Evolutionary conservation across 2,888 invertebrate species (phyloP).

Genomic region (Thecocarcelia acutangulata): DNA sequence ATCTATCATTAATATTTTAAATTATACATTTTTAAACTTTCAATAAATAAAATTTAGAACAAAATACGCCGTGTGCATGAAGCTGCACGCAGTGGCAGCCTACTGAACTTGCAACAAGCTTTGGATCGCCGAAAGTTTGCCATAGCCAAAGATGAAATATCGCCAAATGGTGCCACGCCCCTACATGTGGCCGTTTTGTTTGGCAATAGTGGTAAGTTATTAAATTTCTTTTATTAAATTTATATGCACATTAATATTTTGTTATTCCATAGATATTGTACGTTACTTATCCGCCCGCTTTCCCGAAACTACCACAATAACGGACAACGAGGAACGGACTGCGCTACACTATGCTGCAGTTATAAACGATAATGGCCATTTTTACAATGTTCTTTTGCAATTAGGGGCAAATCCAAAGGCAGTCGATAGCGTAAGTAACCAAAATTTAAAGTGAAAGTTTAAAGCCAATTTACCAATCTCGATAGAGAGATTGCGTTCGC

Average conservation of each 20-base stretch:
- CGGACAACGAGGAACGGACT: slow-evolving; percentile 91
- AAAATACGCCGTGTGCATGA: slow-evolving; percentile 95
- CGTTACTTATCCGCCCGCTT: slow-evolving; percentile 89
- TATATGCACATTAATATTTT: no score
- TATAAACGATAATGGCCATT: slow-evolving; percentile 92
- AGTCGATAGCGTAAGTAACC: slow-evolving; percentile 88
- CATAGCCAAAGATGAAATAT: slow-evolving; percentile 91
- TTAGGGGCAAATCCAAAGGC: slow-evolving; percentile 92
- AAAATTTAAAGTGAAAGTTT: no score
- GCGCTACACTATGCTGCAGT: slow-evolving; percentile 94
- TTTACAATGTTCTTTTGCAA: slow-evolving; percentile 91
- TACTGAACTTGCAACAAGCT: slow-evolving; percentile 91
- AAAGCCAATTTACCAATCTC: no score
- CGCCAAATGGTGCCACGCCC: slow-evolving; percentile 92
- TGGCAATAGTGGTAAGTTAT: slow-evolving; percentile 87
- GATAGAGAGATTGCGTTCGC: no score
- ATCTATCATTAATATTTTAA: no score
- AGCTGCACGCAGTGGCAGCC: slow-evolving; percentile 91
- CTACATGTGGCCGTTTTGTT: slow-evolving; percentile 93
- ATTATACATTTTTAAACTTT: no score
- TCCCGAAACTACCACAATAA: slow-evolving; percentile 91
- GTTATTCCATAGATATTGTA: slow-evolving; percentile 76
- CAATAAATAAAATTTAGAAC: slow-evolving; percentile 85
- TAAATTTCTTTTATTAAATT: neutral
- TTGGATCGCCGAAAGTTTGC: slow-evolving; percentile 95